Evolutionary conservation across 2,888 invertebrate genomes (phyloP).

Genomic region (Therioaphis trifolii): DNA sequence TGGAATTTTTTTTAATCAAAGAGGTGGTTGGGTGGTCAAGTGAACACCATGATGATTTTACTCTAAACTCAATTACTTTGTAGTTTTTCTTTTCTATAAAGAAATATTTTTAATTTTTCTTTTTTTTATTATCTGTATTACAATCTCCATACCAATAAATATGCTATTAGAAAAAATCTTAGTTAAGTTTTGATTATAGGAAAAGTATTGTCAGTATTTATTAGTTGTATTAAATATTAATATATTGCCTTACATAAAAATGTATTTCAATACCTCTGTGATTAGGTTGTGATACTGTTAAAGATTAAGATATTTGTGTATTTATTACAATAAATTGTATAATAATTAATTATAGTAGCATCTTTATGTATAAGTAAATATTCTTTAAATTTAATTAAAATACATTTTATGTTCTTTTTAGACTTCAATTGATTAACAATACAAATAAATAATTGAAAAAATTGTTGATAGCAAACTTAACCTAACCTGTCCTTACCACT

Average conservation of each 20-base stretch:
- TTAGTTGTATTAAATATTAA: background rate
- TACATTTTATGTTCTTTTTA: background rate
- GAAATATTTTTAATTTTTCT: no score
- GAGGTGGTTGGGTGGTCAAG: no score
- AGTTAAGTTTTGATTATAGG: background rate
- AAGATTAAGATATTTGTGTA: constrained; percentile 13
- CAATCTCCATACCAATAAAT: no score
- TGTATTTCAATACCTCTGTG: constrained; percentile 17
- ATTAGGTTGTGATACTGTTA: constrained; percentile 29
- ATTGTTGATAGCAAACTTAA: no score
- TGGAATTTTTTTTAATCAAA: no score
- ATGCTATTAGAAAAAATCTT: no score
- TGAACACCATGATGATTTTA: no score
- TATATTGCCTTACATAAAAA: background rate
- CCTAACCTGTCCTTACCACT: background rate
- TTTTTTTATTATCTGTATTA: no score
- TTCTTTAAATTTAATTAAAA: background rate
- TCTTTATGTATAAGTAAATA: background rate
- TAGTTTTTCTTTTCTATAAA: background rate
- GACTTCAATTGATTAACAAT: background rate
- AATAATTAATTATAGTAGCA: background rate
- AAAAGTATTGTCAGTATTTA: background rate
- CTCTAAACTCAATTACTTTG: no score
- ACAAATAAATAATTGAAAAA: background rate
- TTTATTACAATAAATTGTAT: constrained; percentile 19